phyloP scores from a whole-genome alignment of 1,140 invertebrate genomes.

The Drosophila pseudoananassae region DNA sequence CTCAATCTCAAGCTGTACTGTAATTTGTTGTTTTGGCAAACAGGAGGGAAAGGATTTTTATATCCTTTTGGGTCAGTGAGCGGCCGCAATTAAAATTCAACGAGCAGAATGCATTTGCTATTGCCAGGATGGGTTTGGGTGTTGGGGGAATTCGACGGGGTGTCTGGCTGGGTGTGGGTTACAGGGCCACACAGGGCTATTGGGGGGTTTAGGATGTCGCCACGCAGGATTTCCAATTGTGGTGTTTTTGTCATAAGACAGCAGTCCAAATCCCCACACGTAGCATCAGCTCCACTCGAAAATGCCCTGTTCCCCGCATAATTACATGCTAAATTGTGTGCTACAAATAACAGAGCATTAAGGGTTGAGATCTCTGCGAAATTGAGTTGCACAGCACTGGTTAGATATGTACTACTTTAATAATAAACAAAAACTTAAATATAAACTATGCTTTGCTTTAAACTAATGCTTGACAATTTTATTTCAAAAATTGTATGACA shows the following conservation, averaged over 20 bases:
- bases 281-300: constrained; percentile 10
- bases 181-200: not conserved
- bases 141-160: not conserved
- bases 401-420: not conserved
- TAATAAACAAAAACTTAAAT: not conserved
- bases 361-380: not conserved
- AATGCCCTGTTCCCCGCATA: constrained; percentile 35
- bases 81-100: constrained; percentile 70
- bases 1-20: not conserved
- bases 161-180: not conserved
- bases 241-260: constrained; percentile 25
- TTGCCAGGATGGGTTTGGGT: constrained; percentile 4
- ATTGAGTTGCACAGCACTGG: not conserved
- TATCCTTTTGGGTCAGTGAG: constrained; percentile 34
- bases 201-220: not conserved
- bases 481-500: not conserved
- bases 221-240: constrained; percentile 30
- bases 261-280: constrained; percentile 35
- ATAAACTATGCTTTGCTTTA: too few species aligned
- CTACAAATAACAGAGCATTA: constrained; percentile 67
- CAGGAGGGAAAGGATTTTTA: constrained; percentile 8
- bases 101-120: constrained; percentile 67
- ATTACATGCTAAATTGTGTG: constrained; percentile 69
- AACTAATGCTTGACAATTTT: not conserved
- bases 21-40: constrained; percentile 8